phyloP scores from a whole-genome alignment of 2,888 invertebrate genomes.

The Monopis laevigella region DNA sequence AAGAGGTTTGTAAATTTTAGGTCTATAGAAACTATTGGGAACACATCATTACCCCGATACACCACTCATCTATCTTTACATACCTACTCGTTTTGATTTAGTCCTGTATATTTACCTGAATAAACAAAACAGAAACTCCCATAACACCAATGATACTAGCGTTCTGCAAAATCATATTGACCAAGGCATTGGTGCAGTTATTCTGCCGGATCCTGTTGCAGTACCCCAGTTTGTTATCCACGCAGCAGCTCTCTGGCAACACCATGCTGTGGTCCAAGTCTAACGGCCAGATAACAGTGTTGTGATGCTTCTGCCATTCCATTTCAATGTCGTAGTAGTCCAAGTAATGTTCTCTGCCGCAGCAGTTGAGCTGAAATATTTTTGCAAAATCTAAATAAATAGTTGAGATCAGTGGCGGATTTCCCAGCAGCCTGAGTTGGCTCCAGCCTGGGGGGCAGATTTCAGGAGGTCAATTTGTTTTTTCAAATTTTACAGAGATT shows the following conservation, averaged over 20 bases:
- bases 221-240: constrained; percentile 21
- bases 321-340: constrained; percentile 48
- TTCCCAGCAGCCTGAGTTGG: no score
- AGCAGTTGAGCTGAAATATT: constrained; percentile 43
- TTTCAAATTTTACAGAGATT: no score
- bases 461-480: no score
- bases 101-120: constrained; percentile 34
- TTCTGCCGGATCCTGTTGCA: constrained; percentile 32
- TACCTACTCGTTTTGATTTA: no score
- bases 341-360: constrained; percentile 39
- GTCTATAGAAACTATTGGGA: no score
- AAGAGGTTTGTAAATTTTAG: no score
- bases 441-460: no score
- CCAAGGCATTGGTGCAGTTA: constrained; percentile 39
- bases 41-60: no score
- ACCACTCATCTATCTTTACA: no score
- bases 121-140: constrained; percentile 56
- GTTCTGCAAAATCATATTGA: constrained; percentile 39
- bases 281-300: constrained; percentile 28
- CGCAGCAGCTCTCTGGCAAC: constrained; percentile 41
- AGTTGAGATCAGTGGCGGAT: no score
- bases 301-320: constrained; percentile 32
- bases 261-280: constrained; percentile 25
- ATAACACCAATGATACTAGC: constrained; percentile 48
- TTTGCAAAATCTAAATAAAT: no score